A percentile compares a stretch with the other conserved stretches of the same genome.
Evolutionary conservation across 2,888 invertebrate genomes (phyloP).

Genomic region (Mechanitis messenoides): DNA sequence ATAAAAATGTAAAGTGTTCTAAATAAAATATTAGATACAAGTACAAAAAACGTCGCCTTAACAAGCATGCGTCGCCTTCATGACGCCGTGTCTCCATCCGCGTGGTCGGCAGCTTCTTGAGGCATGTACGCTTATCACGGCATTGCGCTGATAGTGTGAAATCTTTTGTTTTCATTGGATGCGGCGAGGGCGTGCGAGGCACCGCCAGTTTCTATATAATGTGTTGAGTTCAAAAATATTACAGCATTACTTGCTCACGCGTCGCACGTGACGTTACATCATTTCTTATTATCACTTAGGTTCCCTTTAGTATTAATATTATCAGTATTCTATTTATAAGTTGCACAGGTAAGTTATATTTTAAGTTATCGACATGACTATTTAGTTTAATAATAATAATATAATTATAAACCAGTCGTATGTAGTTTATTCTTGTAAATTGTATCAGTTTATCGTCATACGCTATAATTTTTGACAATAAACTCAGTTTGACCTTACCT

Average conservation of each 20-base stretch:
- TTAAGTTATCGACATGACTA: neutral
- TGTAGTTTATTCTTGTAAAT: too few relatives aligned
- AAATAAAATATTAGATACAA: too few relatives aligned
- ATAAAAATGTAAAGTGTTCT: too few relatives aligned
- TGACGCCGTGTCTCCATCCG: conserved; percentile 45
- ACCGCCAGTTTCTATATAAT: conserved; percentile 56
- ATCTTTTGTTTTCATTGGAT: conserved; percentile 58
- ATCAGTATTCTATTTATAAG: conserved; percentile 23
- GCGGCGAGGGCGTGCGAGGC: conserved; percentile 62
- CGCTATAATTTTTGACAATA: too few relatives aligned
- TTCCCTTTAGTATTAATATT: conserved; percentile 20
- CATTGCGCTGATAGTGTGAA: conserved; percentile 34
- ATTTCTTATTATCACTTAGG: conserved; percentile 19
- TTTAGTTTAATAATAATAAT: too few relatives aligned
- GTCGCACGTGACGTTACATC: conserved; percentile 40
- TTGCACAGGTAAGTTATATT: conserved; percentile 3
- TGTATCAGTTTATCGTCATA: too few relatives aligned
- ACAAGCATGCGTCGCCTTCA: conserved; percentile 57
- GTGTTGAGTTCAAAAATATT: conserved; percentile 31
- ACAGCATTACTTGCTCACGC: conserved; percentile 47
- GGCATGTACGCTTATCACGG: conserved; percentile 45
- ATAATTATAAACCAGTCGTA: too few relatives aligned
- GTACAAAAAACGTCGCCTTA: conserved; percentile 45
- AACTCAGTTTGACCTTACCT: too few relatives aligned
- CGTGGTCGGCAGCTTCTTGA: conserved; percentile 55